A percentile compares a stretch with the other conserved stretches of the same genome.
Conservation (phyloP, 2,888 invertebrate genomes). For the Caenorhabditis drosophilae region DNA sequence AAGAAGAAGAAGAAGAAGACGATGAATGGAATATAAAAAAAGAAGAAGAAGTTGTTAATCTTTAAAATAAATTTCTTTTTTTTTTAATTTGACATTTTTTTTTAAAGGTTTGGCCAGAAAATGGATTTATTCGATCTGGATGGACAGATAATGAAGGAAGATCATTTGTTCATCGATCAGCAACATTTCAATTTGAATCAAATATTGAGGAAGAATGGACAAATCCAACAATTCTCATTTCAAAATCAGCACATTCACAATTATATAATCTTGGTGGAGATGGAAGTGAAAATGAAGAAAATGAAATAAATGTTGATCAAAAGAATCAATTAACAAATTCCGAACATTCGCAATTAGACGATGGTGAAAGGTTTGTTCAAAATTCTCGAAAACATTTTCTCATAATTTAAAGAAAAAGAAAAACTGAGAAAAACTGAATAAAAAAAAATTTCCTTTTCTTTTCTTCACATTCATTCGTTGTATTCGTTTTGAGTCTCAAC, state of each 20-base stretch:
- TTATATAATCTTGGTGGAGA: conserved; percentile 2
- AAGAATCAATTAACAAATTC: not conserved
- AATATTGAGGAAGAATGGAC: not conserved
- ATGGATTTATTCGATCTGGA: conserved; percentile 17
- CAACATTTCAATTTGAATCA: conserved; percentile 35
- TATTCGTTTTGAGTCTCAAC: too few species aligned
- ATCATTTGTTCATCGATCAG: conserved; percentile 22
- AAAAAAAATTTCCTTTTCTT: too few species aligned
- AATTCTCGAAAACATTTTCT: too few species aligned
- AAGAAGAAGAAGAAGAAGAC: conserved; percentile 13
- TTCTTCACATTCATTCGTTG: too few species aligned
- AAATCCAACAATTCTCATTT: not conserved
- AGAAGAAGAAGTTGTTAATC: too few species aligned
- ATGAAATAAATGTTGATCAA: not conserved
- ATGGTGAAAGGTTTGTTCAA: not conserved
- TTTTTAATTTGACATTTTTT: too few species aligned
- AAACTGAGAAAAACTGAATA: too few species aligned
- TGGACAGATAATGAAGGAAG: conserved; percentile 30
- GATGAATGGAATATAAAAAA: too few species aligned
- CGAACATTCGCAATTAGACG: conserved; percentile 4
- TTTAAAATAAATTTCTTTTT: too few species aligned
- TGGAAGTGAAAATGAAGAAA: not conserved
- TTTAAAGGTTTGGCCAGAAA: conserved; percentile 48
- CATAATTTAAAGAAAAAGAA: too few species aligned
- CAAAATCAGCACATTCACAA: not conserved